phyloP scores from a whole-genome alignment of 2,113 vertebrate genomes.

The Gila orcuttii region DNA sequence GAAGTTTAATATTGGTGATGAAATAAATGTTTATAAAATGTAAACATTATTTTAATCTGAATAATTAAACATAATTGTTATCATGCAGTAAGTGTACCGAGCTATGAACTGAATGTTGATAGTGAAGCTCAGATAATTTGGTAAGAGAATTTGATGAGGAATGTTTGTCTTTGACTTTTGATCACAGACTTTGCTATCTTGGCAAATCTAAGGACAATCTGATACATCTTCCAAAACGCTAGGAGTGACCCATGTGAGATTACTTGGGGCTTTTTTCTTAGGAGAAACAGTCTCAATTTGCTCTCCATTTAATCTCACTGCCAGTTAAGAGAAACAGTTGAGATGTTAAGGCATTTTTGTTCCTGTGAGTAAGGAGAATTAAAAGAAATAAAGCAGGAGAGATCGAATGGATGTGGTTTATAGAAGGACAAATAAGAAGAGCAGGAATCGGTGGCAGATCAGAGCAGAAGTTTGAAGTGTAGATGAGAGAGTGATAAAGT shows the following conservation, averaged over 20 bases:
- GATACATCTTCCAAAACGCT: neutral
- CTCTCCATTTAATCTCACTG: neutral
- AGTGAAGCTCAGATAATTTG: neutral
- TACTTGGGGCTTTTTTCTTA: neutral
- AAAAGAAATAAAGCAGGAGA: neutral
- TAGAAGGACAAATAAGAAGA: conserved; percentile 52
- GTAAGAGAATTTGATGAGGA: neutral
- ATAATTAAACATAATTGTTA: neutral
- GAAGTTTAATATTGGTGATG: neutral
- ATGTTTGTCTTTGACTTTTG: neutral
- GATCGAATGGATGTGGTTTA: conserved; percentile 22
- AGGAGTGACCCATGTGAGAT: neutral
- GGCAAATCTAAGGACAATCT: neutral
- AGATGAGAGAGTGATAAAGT: conserved; percentile 41
- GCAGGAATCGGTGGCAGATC: conserved; percentile 10
- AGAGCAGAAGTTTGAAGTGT: conserved; percentile 36
- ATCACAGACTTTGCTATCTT: neutral
- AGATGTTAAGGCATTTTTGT: neutral
- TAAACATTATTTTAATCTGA: neutral
- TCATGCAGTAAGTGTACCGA: neutral
- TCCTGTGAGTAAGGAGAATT: neutral
- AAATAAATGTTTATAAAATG: neutral
- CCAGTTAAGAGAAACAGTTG: neutral
- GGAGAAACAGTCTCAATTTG: neutral
- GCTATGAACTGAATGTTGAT: neutral